phyloP scores from a whole-genome alignment of 2,113 vertebrate genomes.

The Pelecanoides urinatrix region DNA sequence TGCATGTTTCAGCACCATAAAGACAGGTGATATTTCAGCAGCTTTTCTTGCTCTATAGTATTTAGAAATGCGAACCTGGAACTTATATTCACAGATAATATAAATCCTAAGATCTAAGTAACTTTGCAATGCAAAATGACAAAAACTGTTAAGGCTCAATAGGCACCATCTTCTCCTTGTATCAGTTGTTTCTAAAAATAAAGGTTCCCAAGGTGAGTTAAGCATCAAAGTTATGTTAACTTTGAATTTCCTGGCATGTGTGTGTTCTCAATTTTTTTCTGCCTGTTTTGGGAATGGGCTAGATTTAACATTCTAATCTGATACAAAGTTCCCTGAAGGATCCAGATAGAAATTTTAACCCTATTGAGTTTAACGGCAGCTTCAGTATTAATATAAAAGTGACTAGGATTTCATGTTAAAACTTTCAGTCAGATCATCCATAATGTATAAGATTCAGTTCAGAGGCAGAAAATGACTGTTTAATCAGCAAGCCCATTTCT shows the following conservation, averaged over 20 bases:
- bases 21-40: neutral
- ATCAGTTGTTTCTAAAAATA: slow-evolving; percentile 34
- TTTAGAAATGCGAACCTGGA: slow-evolving; percentile 41
- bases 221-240: slow-evolving; percentile 3
- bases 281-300: neutral
- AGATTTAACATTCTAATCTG: slow-evolving; percentile 21
- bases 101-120: slow-evolving; percentile 32
- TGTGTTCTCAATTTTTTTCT: neutral
- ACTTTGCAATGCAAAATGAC: slow-evolving; percentile 23
- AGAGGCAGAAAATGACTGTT: slow-evolving; percentile 19
- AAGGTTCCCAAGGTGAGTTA: neutral
- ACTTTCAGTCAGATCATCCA: slow-evolving; percentile 28
- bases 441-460: slow-evolving; percentile 18
- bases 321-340: slow-evolving; percentile 8
- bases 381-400: slow-evolving; percentile 2
- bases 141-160: slow-evolving; percentile 11
- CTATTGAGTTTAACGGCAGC: neutral
- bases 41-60: neutral
- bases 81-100: slow-evolving; percentile 33
- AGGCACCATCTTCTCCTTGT: slow-evolving; percentile 5
- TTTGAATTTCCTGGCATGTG: neutral
- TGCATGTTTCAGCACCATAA: neutral
- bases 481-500: neutral
- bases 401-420: neutral
- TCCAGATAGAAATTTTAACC: neutral